A percentile compares a stretch with the other conserved stretches of the same genome.
These are phyloP conservation scores for Watsonalla binaria DNA, from an alignment of 2,888 invertebrate genomes.

Conservation along the genomic window DNA sequence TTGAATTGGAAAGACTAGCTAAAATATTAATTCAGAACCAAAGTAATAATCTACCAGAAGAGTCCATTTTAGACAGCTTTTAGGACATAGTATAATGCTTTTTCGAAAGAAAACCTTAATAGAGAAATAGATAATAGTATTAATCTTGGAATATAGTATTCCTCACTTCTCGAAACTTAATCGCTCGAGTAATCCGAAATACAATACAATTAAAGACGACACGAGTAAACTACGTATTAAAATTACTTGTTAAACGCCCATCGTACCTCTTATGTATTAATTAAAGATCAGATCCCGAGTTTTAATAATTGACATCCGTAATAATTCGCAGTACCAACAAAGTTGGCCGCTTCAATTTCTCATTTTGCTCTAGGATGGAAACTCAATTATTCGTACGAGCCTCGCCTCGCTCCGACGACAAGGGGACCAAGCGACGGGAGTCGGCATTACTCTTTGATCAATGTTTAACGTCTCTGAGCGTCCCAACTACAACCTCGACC, in stretches of 20 bases:
- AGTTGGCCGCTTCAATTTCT: conserved; percentile 72
- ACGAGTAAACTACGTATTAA: too few species aligned
- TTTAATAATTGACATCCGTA: conserved; percentile 72
- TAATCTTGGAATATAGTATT: too few species aligned
- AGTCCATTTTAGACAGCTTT: too few species aligned
- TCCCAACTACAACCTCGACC: conserved; percentile 44
- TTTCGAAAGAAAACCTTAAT: too few species aligned
- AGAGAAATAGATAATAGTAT: too few species aligned
- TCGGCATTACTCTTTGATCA: conserved; percentile 65
- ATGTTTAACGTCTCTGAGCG: conserved; percentile 63
- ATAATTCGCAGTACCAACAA: conserved; percentile 73
- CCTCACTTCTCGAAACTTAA: too few species aligned
- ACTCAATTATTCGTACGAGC: conserved; percentile 76
- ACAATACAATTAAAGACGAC: too few species aligned
- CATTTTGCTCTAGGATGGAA: conserved; percentile 76
- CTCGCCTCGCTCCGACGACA: conserved; percentile 33
- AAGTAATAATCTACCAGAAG: too few species aligned
- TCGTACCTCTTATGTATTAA: conserved; percentile 48
- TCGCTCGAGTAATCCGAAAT: too few species aligned
- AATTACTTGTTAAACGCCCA: conserved; percentile 18
- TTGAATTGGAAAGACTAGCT: too few species aligned
- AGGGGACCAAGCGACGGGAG: conserved; percentile 52
- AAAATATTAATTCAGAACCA: too few species aligned
- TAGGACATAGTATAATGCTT: too few species aligned
- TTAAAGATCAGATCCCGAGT: conserved; percentile 57